These are phyloP conservation scores for Hirtodrosophila alboralis DNA, from an alignment of 2,888 invertebrate genomes.

Conservation along the genomic window DNA sequence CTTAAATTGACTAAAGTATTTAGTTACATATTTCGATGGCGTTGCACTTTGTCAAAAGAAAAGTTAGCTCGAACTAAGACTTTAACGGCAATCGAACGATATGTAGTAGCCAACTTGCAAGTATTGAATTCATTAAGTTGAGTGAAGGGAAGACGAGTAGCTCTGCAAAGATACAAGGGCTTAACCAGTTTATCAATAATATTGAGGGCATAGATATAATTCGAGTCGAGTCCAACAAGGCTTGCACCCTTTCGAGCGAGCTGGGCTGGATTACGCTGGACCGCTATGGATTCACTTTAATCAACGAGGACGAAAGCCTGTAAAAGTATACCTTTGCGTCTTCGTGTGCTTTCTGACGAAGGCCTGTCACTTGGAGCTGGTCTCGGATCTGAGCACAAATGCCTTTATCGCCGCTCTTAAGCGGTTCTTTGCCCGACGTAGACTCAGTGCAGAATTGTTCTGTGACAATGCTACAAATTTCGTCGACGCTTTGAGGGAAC, in stretches of 20 bases:
- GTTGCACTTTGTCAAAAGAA: neutral
- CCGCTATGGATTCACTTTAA: slow-evolving; percentile 13
- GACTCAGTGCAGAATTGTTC: neutral
- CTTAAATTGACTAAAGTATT: neutral
- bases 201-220: slow-evolving; percentile 24
- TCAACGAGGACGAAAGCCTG: slow-evolving; percentile 10
- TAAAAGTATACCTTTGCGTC: slow-evolving; percentile 34
- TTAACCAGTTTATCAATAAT: too few species aligned
- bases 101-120: neutral
- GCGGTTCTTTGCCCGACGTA: too few species aligned
- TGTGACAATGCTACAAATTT: slow-evolving; percentile 1
- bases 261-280: slow-evolving; percentile 8
- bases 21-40: neutral
- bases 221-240: slow-evolving; percentile 16
- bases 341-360: slow-evolving; percentile 37
- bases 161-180: neutral
- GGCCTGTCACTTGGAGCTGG: slow-evolving; percentile 42
- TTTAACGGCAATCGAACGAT: neutral
- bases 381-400: slow-evolving; percentile 27
- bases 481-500: neutral
- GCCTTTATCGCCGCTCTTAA: neutral
- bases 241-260: slow-evolving; percentile 1
- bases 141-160: neutral
- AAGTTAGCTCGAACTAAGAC: neutral
- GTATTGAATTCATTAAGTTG: too few species aligned